A percentile compares a stretch with the other conserved stretches of the same genome.
Conservation (phyloP, 2,888 invertebrate genomes). For the Erpobdella octoculata region DNA sequence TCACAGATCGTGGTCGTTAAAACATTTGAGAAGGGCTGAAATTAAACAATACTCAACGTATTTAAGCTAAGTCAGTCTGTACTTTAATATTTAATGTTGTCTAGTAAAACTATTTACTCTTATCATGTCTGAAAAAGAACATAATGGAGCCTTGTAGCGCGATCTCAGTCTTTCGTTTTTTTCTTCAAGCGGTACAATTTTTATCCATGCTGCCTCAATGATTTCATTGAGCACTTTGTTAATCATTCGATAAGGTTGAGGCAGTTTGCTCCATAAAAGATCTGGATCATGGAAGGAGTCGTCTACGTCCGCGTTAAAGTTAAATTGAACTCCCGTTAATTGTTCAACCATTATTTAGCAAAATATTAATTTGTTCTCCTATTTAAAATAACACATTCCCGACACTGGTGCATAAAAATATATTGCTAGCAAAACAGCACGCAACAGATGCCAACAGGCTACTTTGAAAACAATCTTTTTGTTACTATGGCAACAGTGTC, state of each 20-base stretch:
- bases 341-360: constrained; percentile 3
- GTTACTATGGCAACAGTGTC: too few relatives aligned
- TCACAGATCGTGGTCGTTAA: background rate
- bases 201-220: background rate
- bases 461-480: too few relatives aligned
- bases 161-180: constrained; percentile 14
- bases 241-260: constrained; percentile 12
- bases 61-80: background rate
- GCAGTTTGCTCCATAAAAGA: background rate
- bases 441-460: too few relatives aligned
- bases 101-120: background rate
- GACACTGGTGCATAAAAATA: too few relatives aligned
- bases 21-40: constrained; percentile 9
- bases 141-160: background rate
- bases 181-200: constrained; percentile 4
- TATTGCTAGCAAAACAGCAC: too few relatives aligned
- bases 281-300: constrained; percentile 9
- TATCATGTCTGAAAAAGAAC: background rate
- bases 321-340: constrained; percentile 8
- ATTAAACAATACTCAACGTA: background rate
- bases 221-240: constrained; percentile 2
- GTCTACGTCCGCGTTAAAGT: background rate
- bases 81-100: background rate
- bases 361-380: background rate
- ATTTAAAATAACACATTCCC: background rate